Evolutionary conservation across 2,797 vertebrate species (phyloP).

Genomic region (Sylvilagus floridanus): DNA sequence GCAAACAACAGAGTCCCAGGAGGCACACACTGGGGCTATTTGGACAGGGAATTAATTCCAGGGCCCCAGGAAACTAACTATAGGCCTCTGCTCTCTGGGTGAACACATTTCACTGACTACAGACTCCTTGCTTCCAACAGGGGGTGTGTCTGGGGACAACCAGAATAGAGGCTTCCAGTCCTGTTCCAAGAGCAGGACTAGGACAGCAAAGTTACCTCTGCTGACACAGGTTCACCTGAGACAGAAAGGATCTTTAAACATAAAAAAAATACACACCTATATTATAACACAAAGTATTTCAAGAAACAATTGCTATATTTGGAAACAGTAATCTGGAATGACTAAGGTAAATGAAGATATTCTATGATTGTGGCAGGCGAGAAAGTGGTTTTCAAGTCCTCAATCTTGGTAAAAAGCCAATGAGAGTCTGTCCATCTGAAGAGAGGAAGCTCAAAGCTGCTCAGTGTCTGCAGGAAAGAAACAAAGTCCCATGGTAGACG

Average conservation of each 20-base stretch:
- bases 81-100: background rate
- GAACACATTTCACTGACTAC: background rate
- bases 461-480: background rate
- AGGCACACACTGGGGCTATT: background rate
- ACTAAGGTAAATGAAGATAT: background rate
- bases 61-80: background rate
- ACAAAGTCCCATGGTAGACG: background rate
- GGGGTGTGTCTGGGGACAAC: background rate
- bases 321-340: background rate
- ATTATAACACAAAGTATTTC: background rate
- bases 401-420: background rate
- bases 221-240: background rate
- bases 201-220: background rate
- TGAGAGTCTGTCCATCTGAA: background rate
- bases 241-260: background rate
- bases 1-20: no score
- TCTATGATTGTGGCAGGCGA: background rate
- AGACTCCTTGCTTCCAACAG: background rate
- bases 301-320: constrained; percentile 32
- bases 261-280: background rate
- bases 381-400: background rate
- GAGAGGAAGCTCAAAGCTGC: background rate
- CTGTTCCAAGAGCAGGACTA: background rate
- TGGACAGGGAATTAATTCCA: background rate
- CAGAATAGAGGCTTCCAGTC: background rate